A percentile compares a stretch with the other conserved stretches of the same genome.
Conservation (phyloP, 92 coral and sea anemone species). For the Bergia sp. region DNA sequence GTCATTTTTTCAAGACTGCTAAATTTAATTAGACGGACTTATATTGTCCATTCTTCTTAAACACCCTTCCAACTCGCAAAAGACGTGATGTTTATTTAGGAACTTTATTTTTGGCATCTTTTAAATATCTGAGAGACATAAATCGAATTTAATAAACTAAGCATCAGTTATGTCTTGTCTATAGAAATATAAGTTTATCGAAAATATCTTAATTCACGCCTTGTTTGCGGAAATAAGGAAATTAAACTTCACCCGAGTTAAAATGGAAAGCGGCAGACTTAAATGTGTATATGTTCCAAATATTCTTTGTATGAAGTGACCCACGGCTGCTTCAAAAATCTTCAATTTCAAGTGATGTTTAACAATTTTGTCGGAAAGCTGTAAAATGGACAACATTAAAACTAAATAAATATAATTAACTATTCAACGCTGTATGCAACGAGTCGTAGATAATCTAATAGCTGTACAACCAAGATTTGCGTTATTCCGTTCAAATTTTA, state of each 20-base stretch:
- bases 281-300: neutral
- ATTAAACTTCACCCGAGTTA: neutral
- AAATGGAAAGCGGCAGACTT: neutral
- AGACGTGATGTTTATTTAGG: neutral
- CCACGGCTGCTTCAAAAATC: neutral
- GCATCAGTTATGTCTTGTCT: neutral
- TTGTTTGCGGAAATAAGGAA: slow-evolving; percentile 18
- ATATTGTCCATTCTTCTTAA: neutral
- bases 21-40: neutral
- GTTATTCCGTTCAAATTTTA: no score
- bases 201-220: neutral
- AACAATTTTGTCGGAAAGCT: neutral
- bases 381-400: neutral
- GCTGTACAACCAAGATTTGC: no score
- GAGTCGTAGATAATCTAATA: no score
- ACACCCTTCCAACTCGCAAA: neutral
- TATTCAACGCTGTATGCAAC: no score
- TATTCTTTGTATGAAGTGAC: neutral
- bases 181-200: neutral
- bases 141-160: neutral
- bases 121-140: neutral
- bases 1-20: neutral
- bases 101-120: neutral
- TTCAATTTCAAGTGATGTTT: neutral
- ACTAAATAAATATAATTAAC: no score